A percentile compares a stretch with the other conserved stretches of the same genome.
phyloP scores from a whole-genome alignment of 2,797 vertebrate genomes.

The Parambassis ranga region DNA sequence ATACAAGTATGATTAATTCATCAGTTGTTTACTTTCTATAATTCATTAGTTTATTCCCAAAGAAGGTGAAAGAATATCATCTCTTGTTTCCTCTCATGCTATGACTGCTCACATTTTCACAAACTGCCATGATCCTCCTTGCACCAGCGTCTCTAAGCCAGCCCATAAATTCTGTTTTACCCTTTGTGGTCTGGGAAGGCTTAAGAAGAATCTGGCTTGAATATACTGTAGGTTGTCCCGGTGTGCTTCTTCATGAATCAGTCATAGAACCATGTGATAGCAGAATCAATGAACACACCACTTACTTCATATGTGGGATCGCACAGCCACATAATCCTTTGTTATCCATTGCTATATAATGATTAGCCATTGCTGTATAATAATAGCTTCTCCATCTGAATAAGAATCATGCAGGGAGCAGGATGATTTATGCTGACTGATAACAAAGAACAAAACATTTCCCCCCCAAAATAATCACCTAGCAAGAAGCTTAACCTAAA shows the following conservation, averaged over 20 bases:
- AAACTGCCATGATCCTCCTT: background rate
- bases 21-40: too few relatives aligned
- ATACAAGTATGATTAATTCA: too few relatives aligned
- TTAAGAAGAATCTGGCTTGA: background rate
- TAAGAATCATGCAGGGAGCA: background rate
- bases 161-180: background rate
- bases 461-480: constrained; percentile 49
- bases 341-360: background rate
- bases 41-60: too few relatives aligned
- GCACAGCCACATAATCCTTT: too few relatives aligned
- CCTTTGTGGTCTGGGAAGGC: background rate
- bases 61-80: too few relatives aligned
- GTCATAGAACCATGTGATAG: background rate
- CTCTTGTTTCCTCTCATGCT: too few relatives aligned
- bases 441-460: constrained; percentile 20
- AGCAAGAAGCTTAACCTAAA: constrained; percentile 67
- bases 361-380: constrained; percentile 10
- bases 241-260: background rate
- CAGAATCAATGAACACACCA: background rate
- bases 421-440: constrained; percentile 10
- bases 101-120: constrained; percentile 2
- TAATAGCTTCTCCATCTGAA: background rate
- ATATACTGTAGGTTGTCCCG: too few relatives aligned
- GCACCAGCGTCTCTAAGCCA: background rate
- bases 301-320: too few relatives aligned